These are phyloP conservation scores for Steatocranus sp. DNA, from an alignment of 2,797 vertebrate genomes.

Conservation along the genomic window DNA sequence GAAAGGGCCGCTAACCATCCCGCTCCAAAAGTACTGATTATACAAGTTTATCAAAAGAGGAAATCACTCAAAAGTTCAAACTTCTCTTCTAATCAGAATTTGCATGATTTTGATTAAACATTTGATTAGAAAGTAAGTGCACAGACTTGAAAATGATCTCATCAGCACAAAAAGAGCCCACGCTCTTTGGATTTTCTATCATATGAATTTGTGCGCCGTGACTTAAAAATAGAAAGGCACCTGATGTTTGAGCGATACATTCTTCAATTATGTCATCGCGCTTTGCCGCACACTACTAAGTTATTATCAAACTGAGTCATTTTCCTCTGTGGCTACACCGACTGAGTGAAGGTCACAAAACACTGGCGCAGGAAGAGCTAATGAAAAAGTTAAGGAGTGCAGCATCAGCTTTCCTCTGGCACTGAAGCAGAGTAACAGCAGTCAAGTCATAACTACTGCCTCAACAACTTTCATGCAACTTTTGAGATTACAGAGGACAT, in stretches of 20 bases:
- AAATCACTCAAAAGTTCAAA: background rate
- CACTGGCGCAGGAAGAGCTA: background rate
- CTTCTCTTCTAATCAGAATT: background rate
- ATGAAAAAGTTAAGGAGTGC: background rate
- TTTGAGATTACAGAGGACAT: background rate
- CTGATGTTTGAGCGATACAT: background rate
- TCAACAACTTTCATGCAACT: background rate
- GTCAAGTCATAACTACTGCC: background rate
- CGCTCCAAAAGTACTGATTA: background rate
- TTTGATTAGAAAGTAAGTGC: background rate
- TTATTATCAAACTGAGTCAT: background rate
- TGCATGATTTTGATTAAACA: background rate
- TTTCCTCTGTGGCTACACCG: background rate
- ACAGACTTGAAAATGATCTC: accelerated
- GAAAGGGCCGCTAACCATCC: background rate
- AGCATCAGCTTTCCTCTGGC: background rate
- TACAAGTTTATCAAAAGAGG: background rate
- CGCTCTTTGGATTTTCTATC: background rate
- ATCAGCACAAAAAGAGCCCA: background rate
- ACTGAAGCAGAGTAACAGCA: background rate
- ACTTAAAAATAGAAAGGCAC: background rate
- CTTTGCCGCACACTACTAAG: background rate
- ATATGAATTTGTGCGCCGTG: background rate
- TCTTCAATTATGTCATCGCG: background rate
- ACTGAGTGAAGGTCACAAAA: background rate